Base-by-base conservation (phyloP, 2,888 invertebrate genomes). In the Dichetophora obliterata region DNA sequence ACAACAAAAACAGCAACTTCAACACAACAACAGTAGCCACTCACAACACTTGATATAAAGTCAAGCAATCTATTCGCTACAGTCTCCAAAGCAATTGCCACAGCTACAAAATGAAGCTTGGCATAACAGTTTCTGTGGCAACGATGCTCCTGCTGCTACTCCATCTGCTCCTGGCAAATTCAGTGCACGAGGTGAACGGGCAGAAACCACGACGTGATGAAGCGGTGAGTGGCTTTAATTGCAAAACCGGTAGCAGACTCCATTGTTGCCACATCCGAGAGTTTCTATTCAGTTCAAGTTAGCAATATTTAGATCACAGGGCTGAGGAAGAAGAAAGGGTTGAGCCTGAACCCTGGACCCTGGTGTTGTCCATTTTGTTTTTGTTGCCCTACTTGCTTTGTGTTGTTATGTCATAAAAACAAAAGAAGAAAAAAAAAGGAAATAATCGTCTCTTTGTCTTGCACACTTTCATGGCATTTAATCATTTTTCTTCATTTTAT, bases 171-270 rank as follows among this genome's bases (percentile, higher is more conserved):
- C 27, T 48, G 24, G 27, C 14, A 5, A 8, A 52, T 52, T 16
- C 9, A 1, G n/a, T 27, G n/a, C 19, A 48, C 19, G 61, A 24
- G 24, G 37, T 54, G 37, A 22, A 52, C 16, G 74, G 19, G 34
- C 52, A 74, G 14, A n/a, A 65, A 54, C 74, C 34, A n/a, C 65
- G 66, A 37, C 52, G 72, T 48, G 74, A 74, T 74, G 74, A 74
- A 34, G 27, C 22, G 66, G 66, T 74, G 74, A 74, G 74, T 74
- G 11, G 48, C 50, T 68, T 68, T 68, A 24, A 68, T 68, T 68
- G 31, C 50, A 8, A 50, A 68, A 50, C 50, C 68, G 50, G 31
- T 63, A 59, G 16, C 59, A 59, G 24, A 43, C 11, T 43, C 11
- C 6, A 43, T 43, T 43, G 43, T 43, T 43, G 43, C 43, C 43